Evolutionary conservation across 2,888 invertebrate genomes (phyloP), one percentile per base, ranked within the genome.

Genomic region (Chaetogeoica ovagalla): DNA sequence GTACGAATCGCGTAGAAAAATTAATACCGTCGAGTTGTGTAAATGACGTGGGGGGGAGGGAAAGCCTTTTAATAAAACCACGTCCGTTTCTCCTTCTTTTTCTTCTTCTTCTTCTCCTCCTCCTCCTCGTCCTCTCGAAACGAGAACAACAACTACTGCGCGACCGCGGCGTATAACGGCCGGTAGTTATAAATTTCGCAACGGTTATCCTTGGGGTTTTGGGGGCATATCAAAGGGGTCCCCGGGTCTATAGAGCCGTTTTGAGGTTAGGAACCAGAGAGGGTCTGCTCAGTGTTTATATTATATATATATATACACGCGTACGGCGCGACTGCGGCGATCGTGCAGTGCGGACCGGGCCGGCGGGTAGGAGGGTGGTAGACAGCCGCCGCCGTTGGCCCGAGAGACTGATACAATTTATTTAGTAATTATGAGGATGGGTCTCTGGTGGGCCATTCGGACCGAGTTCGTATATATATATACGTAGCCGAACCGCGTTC

Each of bases 371-470:
- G 48, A 1, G 11, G 1, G 39, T n/a, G 21, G 59, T 59, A 62
- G 11, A 23, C 55, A 19, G 55, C 30, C 57, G 69, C 70, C 52
- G 23, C 55, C 43, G 55, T 59, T 43, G 74, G 76, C 82, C 82
- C 81, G 73, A 39, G 83, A 82, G 83, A 82, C 82, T 81, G 82
- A 82, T 83, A 82, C 83, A 83, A 83, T 83, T 83, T 83, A 83
- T 83, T 83, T 83, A 82, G 83, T 83, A 83, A 83, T 83, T 83
- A 83, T 83, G 82, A 82, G 81, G 82, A 83, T 83, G 83, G 82
- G 82, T 83, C 83, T 82, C 83, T 68, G 70, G 81, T 81, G 83
- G 77, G 82, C 82, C 82, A 82, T 83, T 83, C 82, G 81, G 69
- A 69, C 73, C 79, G 76, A 81, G 81, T 82, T 81, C 79, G 77